Percentiles rank a stretch among this genome's conserved stretches.
Conservation (phyloP, 35 echinoderm and acorn worm genomes). For the Lytechinus pictus region DNA sequence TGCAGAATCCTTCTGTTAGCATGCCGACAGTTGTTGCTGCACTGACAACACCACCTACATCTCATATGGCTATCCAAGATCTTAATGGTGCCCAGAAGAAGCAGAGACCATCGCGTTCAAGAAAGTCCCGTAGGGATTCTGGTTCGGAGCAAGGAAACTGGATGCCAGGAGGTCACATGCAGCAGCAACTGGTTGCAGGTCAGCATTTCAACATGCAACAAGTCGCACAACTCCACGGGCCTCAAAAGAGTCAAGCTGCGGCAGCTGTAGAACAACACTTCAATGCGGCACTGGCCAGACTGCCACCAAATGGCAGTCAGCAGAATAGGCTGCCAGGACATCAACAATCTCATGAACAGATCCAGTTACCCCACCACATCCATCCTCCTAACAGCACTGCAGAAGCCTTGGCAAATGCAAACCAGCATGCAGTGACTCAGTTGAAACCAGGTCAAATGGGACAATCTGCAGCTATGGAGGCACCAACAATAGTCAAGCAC, state of each 20-base stretch:
- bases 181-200: conserved; percentile 27
- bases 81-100: conserved; percentile 24
- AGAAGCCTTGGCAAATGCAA: conserved; percentile 53
- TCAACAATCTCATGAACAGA: conserved; percentile 29
- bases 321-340: not conserved
- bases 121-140: conserved; percentile 43
- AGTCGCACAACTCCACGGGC: conserved; percentile 45
- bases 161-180: conserved; percentile 56
- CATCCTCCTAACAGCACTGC: conserved; percentile 44
- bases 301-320: conserved; percentile 42
- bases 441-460: conserved; percentile 3
- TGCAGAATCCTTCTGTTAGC: conserved; percentile 58
- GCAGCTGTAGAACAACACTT: conserved; percentile 73
- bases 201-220: conserved; percentile 62
- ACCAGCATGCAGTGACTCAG: conserved; percentile 35
- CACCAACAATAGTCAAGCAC: conserved; percentile 66
- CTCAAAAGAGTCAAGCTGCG: conserved; percentile 48
- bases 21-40: conserved; percentile 92
- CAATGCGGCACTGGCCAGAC: conserved; percentile 59
- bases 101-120: not conserved
- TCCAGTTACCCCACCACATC: not conserved
- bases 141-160: conserved; percentile 52
- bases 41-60: conserved; percentile 36
- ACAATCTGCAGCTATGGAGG: conserved; percentile 53
- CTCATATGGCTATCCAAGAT: conserved; percentile 48